Conservation (phyloP, 2,113 vertebrate species). For the Tachysurus fulvidraco region DNA sequence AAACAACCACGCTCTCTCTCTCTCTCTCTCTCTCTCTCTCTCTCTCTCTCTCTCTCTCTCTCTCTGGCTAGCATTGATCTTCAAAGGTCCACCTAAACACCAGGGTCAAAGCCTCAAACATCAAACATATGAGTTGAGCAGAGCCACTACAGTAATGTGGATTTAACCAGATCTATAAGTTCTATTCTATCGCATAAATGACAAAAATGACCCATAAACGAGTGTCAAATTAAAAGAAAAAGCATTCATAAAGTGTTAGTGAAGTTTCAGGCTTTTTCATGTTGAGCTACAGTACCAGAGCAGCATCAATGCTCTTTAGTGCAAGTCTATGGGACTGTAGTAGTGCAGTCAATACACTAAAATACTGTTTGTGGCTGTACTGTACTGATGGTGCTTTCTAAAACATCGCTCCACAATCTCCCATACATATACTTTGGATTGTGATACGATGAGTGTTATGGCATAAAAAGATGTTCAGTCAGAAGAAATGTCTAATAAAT, state of each 20-base stretch:
- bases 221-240: not conserved
- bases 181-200: not conserved
- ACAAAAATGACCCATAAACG: not conserved
- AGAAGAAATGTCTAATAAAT: not conserved
- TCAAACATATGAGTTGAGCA: not conserved
- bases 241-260: not conserved
- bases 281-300: not conserved
- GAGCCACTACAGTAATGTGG: not conserved
- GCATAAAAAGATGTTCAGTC: not conserved
- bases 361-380: not conserved
- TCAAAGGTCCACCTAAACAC: slow-evolving; percentile 26
- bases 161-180: not conserved
- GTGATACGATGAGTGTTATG: not conserved
- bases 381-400: not conserved
- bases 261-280: not conserved
- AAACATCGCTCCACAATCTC: not conserved
- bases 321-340: not conserved
- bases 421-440: not conserved
- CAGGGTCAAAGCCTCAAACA: slow-evolving; percentile 9
- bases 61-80: slow-evolving; percentile 18
- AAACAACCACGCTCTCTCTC: slow-evolving; percentile 12
- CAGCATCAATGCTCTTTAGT: not conserved
- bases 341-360: not conserved
- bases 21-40: not conserved
- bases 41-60: not conserved